Conservation (phyloP, 2,888 invertebrate genomes). For the Therioaphis trifolii region DNA sequence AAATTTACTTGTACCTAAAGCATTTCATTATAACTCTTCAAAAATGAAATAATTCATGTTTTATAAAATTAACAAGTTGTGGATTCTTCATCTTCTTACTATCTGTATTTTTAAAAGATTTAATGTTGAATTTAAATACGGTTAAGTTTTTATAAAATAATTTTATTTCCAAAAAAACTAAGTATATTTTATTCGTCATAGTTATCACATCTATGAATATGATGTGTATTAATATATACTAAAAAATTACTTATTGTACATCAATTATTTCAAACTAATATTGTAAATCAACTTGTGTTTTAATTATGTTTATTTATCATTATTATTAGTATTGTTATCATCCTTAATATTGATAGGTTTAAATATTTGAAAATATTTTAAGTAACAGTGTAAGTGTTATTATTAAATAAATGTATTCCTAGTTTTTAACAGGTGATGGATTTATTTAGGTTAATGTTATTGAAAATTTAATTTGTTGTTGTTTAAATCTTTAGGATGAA, state of each 20-base stretch:
- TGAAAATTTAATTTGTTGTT: background rate
- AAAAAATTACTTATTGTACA: background rate
- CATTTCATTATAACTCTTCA: too few relatives aligned
- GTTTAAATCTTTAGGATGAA: slow-evolving; percentile 66
- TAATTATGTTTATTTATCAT: background rate
- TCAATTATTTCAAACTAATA: background rate
- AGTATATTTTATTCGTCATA: too few relatives aligned
- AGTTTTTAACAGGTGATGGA: slow-evolving; percentile 52
- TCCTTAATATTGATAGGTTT: background rate
- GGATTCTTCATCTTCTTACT: background rate
- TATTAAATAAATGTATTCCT: background rate
- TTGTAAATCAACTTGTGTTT: background rate
- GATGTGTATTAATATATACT: too few relatives aligned
- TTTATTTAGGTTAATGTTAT: background rate
- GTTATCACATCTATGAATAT: too few relatives aligned
- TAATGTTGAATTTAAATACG: too few relatives aligned
- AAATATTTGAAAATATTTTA: background rate
- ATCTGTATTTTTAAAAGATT: background rate
- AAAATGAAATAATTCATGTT: too few relatives aligned
- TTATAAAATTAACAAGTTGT: too few relatives aligned
- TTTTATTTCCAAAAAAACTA: too few relatives aligned
- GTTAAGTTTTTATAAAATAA: too few relatives aligned
- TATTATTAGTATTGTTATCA: slow-evolving; percentile 1
- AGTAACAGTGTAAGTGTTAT: background rate
- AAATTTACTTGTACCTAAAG: too few relatives aligned